phyloP scores from a whole-genome alignment of 2,888 invertebrate genomes.

The Punctoribates punctum region DNA sequence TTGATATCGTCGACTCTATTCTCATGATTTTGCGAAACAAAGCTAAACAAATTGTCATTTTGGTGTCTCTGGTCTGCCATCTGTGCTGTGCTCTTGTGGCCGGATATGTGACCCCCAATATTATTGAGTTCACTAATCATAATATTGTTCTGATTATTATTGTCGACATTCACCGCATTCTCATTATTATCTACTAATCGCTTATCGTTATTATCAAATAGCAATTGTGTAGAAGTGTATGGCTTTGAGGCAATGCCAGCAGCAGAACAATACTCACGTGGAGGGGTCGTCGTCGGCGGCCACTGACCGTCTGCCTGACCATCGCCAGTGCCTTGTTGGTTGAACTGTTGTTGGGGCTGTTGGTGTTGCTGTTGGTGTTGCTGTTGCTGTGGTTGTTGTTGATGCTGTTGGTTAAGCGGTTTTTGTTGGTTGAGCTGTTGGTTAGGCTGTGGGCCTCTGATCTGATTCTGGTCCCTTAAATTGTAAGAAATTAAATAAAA shows the following conservation, averaged over 20 bases:
- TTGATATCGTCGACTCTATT: neutral
- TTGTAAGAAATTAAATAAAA: too few relatives aligned
- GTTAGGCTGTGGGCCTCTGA: too few relatives aligned
- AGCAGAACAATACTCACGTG: slow-evolving; percentile 25
- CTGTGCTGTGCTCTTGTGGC: slow-evolving; percentile 24
- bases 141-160: slow-evolving; percentile 3
- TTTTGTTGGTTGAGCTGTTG: too few relatives aligned
- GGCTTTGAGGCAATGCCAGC: slow-evolving; percentile 25
- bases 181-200: slow-evolving; percentile 35
- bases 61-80: neutral
- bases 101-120: slow-evolving; percentile 33
- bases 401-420: too few relatives aligned
- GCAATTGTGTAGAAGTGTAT: slow-evolving; percentile 32
- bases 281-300: neutral
- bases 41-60: slow-evolving; percentile 3
- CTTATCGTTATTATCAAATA: slow-evolving; percentile 28
- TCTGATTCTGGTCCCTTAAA: too few relatives aligned
- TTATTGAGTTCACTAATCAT: slow-evolving; percentile 15
- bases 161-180: slow-evolving; percentile 22
- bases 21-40: neutral
- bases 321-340: too few relatives aligned
- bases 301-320: neutral
- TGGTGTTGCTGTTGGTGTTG: too few relatives aligned
- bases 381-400: too few relatives aligned
- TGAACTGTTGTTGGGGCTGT: too few relatives aligned